Percentiles rank a stretch among this genome's conserved stretches.
phyloP scores from a whole-genome alignment of 2,888 invertebrate species.

The Tachina lurida region DNA sequence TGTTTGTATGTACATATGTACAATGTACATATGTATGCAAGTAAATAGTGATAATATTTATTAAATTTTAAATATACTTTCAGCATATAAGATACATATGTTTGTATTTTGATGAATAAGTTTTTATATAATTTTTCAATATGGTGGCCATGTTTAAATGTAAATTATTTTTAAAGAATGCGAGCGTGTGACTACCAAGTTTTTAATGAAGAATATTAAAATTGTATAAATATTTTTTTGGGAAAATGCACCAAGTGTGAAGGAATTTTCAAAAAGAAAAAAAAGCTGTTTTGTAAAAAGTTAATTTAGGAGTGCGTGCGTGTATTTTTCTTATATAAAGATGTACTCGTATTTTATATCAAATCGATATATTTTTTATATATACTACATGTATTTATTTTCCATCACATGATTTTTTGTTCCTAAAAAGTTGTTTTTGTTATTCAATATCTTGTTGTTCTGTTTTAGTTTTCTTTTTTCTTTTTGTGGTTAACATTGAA shows the following conservation, averaged over 20 bases:
- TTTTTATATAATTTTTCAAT: constrained; percentile 12
- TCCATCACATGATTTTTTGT: constrained; percentile 58
- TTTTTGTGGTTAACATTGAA: constrained; percentile 68
- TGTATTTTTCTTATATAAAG: not conserved
- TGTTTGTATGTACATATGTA: not conserved
- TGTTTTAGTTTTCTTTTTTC: not conserved
- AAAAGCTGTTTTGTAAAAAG: not conserved
- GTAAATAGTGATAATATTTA: constrained; percentile 40
- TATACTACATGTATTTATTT: no score
- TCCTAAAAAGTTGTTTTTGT: constrained; percentile 55
- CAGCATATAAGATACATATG: constrained; percentile 18
- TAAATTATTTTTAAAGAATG: constrained; percentile 9
- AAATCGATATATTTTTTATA: constrained; percentile 47
- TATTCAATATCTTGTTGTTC: constrained; percentile 42
- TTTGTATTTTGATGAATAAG: constrained; percentile 20
- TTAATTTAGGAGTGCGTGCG: not conserved
- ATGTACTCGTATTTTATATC: constrained; percentile 16
- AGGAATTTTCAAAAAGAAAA: constrained; percentile 17
- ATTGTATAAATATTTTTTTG: constrained; percentile 12
- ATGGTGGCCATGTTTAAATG: not conserved
- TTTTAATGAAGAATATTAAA: constrained; percentile 33
- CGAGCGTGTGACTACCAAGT: not conserved
- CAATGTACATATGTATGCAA: not conserved
- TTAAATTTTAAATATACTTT: constrained; percentile 34
- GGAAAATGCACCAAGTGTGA: not conserved